phyloP scores from a whole-genome alignment of 2,797 vertebrate species.

The Gymnopithys bicolor region DNA sequence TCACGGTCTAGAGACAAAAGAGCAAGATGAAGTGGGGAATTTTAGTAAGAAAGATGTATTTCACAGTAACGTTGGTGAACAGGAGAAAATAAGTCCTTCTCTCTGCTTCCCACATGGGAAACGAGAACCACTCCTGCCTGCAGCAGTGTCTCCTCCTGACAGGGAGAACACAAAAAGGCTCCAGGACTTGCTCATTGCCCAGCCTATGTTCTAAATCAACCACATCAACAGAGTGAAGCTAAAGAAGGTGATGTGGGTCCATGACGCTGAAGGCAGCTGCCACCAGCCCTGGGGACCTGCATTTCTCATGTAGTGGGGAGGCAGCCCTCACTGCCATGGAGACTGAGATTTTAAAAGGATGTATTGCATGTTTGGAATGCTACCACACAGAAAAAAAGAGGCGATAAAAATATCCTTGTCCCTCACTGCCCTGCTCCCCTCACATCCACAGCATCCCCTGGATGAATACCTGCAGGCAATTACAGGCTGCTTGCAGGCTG shows the following conservation, averaged over 20 bases:
- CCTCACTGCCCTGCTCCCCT: not conserved
- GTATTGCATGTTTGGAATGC: not conserved
- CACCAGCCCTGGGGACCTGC: not conserved
- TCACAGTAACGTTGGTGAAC: not conserved
- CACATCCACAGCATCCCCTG: not conserved
- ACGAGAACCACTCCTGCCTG: not conserved
- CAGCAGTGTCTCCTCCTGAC: not conserved
- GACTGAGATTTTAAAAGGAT: not conserved
- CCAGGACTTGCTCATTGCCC: not conserved
- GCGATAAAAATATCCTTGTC: not conserved
- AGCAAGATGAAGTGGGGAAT: not conserved
- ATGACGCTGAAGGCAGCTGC: not conserved
- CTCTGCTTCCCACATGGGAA: not conserved
- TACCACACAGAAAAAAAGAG: not conserved
- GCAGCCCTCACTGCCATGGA: not conserved
- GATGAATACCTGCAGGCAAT: not conserved
- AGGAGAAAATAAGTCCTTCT: rapidly evolving
- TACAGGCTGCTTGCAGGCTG: not conserved
- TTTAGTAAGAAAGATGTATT: not conserved
- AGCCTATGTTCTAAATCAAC: not conserved
- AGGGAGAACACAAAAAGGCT: not conserved
- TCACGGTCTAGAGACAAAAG: not conserved
- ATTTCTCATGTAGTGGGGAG: rapidly evolving
- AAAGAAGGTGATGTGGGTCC: rapidly evolving
- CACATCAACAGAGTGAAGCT: not conserved